Evolutionary conservation across 2,113 vertebrate species (phyloP), one percentile per base, ranked within the genome.

Genomic region (Archilochus colubris): DNA sequence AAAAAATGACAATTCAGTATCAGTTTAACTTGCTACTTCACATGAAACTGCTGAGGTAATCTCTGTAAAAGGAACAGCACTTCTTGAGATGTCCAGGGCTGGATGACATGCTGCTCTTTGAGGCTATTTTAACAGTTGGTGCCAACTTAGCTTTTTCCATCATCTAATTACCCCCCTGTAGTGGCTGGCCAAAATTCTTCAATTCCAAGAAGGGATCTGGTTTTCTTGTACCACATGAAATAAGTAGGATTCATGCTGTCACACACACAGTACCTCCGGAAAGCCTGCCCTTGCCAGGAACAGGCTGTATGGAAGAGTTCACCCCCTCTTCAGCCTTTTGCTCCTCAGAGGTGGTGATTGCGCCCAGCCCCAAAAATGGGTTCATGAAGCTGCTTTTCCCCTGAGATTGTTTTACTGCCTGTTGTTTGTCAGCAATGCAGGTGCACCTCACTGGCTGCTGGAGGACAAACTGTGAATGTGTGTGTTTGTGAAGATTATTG

Each of bases 301-400:
- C 0, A 2, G 30, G 15, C 6, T 0, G 0, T 17, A 6, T 0
- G 3, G 28, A 24, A 9, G 12, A 59, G 9, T 1, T 82, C 20
- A 12, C 7, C 18, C 28, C 7, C 30, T 57, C 2, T 0, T 3
- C 31, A 24, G 12, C 11, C 3, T 5, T 57, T 75, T 43, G 46
- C n/a, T 89, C 66, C 28, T 66, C 22, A 14, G n/a, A 64, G 69
- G 63, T 9, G 15, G 55, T 14, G 24, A 54, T 19, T 7, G 4
- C 30, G 67, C 33, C 55, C 28, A 64, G 51, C 38, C 67, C 46
- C 0, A 1, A 48, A 20, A 14, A 3, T 0, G 7, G 44, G 25
- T 12, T 22, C 1, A 1, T 13, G 33, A 28, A 50, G 46, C 46
- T 44, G 48, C 27, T 46, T 58, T 89, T 63, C 28, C 44, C 78